Evolutionary conservation across 1,140 invertebrate species (phyloP).

Genomic region (Gryllus bimaculatus): DNA sequence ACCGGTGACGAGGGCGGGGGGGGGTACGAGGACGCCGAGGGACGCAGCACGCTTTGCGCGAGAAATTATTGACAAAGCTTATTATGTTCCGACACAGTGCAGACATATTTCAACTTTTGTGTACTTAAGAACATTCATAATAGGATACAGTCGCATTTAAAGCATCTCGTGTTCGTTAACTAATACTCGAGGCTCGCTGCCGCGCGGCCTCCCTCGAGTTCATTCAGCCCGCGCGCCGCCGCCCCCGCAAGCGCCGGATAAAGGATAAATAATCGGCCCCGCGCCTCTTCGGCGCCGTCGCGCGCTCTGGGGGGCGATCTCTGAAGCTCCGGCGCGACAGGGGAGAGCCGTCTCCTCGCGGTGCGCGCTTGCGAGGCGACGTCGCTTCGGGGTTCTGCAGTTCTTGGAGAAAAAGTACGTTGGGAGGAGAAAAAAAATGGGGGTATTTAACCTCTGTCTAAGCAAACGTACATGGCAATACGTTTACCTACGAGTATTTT

Average conservation of each 20-base stretch:
- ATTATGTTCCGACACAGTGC: background rate
- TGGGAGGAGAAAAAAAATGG: no score
- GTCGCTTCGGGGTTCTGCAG: no score
- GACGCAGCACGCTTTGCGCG: background rate
- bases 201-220: background rate
- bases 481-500: no score
- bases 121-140: slow-evolving; percentile 5
- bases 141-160: background rate
- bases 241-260: background rate
- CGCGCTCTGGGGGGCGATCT: no score
- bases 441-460: no score
- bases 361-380: no score
- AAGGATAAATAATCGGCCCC: background rate
- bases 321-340: no score
- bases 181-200: background rate
- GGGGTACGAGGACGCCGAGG: background rate
- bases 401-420: no score
- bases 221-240: background rate
- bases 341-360: no score
- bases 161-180: background rate
- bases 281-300: no score
- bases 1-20: no score
- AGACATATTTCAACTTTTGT: slow-evolving; percentile 5
- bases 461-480: no score
- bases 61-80: slow-evolving; percentile 5